Evolutionary conservation across 2,113 vertebrate genomes (phyloP), one percentile per base, ranked within the genome.

Genomic region (Chitala chitala): DNA sequence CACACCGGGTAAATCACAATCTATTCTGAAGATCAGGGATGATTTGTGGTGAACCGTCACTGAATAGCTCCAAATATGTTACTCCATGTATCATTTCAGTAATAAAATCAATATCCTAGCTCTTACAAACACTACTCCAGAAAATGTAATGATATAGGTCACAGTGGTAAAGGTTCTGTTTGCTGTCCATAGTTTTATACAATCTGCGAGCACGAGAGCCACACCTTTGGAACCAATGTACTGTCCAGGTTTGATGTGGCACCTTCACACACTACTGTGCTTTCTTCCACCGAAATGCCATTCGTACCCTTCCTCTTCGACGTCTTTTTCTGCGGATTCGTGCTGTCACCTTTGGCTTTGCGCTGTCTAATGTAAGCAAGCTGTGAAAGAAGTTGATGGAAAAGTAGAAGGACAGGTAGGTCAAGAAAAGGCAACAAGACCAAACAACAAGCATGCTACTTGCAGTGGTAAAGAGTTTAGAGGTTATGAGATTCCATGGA

Each of bases 281-380:
- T 1, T 51, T 85, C 84, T 86, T 91, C 80, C 59, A 79, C 26
- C 54, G 87, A 8, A 76, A 68, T 0, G 78, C 85, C 86, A 87
- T 85, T 79, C 78, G 79, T 78, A 82, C 87, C 81, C 88, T 91
- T 90, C 89, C 86, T 89, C 88, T 89, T 92, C 86, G 40, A 48
- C 85, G 89, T 84, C 89, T 91, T 90, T 88, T 91, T 91, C 87
- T 78, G 0, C 84, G 83, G 33, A 80, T 83, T 80, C 82, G 84
- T 59, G 81, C 85, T 10, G 85, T 85, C 44, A 80, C 79, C 73
- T 88, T 91, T 90, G 77, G 90, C 86, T 81, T 87, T 87, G 78
- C 82, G 85, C 85, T 87, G 86, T 89, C 85, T 82, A 84, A 76
- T 91, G 79, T 84, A 81, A 88, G 87, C 89, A 88, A 92, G 79